Conservation (phyloP, 2,113 vertebrate species). For the Dasyprocta punctata region DNA sequence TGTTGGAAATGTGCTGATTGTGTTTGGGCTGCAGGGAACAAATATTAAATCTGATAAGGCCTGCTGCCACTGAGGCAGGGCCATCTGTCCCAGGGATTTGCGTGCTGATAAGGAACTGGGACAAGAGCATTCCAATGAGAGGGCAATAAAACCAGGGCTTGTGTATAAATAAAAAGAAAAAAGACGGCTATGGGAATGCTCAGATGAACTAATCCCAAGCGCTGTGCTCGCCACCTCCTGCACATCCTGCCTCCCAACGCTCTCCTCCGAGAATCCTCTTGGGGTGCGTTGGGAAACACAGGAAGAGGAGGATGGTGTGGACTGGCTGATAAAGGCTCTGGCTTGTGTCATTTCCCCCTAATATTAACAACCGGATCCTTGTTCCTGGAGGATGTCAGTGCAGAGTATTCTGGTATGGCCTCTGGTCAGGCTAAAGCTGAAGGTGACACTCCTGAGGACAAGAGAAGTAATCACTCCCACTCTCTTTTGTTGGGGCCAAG, state of each 20-base stretch:
- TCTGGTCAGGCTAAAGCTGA: neutral
- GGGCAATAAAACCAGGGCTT: neutral
- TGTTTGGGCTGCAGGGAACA: slow-evolving; percentile 64
- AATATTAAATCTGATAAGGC: slow-evolving; percentile 75
- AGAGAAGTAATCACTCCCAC: neutral
- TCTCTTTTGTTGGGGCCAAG: neutral
- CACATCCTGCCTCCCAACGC: neutral
- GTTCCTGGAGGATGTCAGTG: neutral
- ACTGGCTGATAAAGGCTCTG: neutral
- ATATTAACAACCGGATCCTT: neutral
- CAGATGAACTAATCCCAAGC: neutral
- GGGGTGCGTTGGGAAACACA: neutral
- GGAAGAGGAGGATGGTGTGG: neutral
- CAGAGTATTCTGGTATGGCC: neutral
- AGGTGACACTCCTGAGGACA: neutral
- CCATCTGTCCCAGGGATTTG: slow-evolving; percentile 76
- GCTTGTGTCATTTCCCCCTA: neutral
- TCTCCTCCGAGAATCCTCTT: neutral
- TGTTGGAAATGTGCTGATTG: slow-evolving; percentile 67
- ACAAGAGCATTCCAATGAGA: slow-evolving; percentile 62
- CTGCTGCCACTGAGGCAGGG: slow-evolving; percentile 72
- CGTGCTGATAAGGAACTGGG: slow-evolving; percentile 21
- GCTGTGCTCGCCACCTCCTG: neutral
- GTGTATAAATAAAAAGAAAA: neutral
- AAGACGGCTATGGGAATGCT: neutral